Percentiles rank a stretch among this genome's conserved stretches.
These are phyloP conservation scores for Ataeniobius toweri DNA, from an alignment of 2,797 vertebrate genomes.

Conservation along the genomic window DNA sequence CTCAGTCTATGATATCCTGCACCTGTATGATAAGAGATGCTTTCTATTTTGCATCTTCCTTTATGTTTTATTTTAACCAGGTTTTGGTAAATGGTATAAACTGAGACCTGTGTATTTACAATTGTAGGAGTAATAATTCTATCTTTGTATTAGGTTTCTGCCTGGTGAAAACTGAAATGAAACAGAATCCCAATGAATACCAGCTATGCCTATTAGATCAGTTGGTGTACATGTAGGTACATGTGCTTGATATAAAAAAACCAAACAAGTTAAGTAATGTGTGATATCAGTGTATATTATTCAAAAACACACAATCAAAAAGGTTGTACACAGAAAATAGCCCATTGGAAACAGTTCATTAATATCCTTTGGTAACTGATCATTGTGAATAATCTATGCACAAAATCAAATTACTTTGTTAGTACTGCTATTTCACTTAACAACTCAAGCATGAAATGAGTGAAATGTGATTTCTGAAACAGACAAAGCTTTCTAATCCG, in stretches of 20 bases:
- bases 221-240: not conserved
- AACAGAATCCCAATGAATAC: not conserved
- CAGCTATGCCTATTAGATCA: not conserved
- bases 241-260: not conserved
- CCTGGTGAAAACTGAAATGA: not conserved
- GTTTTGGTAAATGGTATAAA: too few species aligned
- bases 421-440: slow-evolving; percentile 5
- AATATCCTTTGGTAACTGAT: not conserved
- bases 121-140: not conserved
- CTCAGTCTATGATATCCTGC: not conserved
- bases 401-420: not conserved
- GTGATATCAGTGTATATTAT: not conserved
- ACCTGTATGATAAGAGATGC: not conserved
- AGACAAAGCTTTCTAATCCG: not conserved
- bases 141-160: not conserved
- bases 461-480: not conserved
- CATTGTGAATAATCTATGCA: slow-evolving; percentile 13
- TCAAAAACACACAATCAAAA: not conserved
- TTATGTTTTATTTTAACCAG: too few species aligned
- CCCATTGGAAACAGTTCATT: not conserved
- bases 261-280: not conserved
- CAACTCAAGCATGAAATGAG: slow-evolving; percentile 4
- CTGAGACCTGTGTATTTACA: not conserved
- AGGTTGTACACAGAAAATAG: not conserved
- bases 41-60: too few species aligned